phyloP scores from a whole-genome alignment of 2,888 invertebrate genomes.

The Mythimna lalbum region DNA sequence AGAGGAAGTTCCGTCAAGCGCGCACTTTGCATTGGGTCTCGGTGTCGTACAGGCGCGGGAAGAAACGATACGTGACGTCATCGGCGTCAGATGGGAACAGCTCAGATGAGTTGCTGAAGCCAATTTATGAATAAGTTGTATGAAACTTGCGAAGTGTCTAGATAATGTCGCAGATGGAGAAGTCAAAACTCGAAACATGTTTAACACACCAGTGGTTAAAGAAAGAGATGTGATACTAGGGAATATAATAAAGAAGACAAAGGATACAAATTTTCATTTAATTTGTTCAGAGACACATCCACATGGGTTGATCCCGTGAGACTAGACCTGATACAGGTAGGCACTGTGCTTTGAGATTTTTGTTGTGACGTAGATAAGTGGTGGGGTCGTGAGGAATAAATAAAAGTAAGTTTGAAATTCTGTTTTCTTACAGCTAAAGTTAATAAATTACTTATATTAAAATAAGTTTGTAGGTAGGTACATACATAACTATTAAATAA shows the following conservation, averaged over 20 bases:
- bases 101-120: constrained; percentile 83
- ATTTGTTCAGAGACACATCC: neutral
- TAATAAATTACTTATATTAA: constrained; percentile 8
- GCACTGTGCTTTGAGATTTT: neutral
- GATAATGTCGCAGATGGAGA: neutral
- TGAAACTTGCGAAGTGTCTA: neutral
- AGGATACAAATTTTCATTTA: neutral
- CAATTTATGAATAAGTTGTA: constrained; percentile 79
- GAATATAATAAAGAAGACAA: neutral
- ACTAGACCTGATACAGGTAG: too few relatives aligned
- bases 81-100: constrained; percentile 80
- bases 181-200: neutral
- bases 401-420: neutral
- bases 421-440: neutral
- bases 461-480: neutral
- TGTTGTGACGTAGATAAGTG: neutral
- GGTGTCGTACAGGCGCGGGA: constrained; percentile 70
- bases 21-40: constrained; percentile 84
- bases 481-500: too few relatives aligned
- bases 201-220: neutral
- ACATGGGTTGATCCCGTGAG: neutral
- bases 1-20: constrained; percentile 71
- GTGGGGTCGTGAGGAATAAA: neutral
- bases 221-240: neutral
- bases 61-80: constrained; percentile 68